Evolutionary conservation across 1,140 invertebrate species (phyloP).

Genomic region (Anadara kagoshimensis): DNA sequence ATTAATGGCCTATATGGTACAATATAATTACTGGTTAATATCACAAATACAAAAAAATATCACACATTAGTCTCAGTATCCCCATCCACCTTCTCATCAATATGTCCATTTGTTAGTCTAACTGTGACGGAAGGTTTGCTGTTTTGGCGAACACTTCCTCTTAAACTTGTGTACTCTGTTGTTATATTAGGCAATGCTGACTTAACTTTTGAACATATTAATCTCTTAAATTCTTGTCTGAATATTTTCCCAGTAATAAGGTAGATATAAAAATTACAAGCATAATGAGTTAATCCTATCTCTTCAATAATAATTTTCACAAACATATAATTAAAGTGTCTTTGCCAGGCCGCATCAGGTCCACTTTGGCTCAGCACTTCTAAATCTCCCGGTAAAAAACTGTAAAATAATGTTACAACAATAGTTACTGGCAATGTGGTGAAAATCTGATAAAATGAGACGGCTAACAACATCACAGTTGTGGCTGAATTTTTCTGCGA

Average conservation of each 20-base stretch:
- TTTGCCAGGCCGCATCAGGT: conserved; percentile 38
- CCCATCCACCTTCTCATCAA: not conserved
- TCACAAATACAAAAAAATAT: no score
- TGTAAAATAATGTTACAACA: conserved; percentile 50
- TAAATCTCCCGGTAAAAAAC: not conserved
- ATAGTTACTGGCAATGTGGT: conserved; percentile 70
- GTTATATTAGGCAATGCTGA: not conserved
- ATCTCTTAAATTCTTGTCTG: conserved; percentile 59
- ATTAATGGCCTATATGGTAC: no score
- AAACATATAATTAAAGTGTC: conserved; percentile 55
- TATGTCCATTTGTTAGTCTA: conserved; percentile 9
- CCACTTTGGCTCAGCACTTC: not conserved
- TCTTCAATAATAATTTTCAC: conserved; percentile 64
- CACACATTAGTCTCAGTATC: conserved; percentile 1
- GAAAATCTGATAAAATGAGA: conserved; percentile 72
- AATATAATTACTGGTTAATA: no score
- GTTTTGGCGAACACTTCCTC: not conserved
- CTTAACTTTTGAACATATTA: not conserved
- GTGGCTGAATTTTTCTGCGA: conserved; percentile 62
- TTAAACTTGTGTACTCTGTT: conserved; percentile 18
- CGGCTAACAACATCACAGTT: conserved; percentile 69
- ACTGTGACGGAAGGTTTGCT: conserved; percentile 1
- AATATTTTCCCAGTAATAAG: conserved; percentile 69
- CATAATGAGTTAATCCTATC: conserved; percentile 71
- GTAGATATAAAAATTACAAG: conserved; percentile 72